Base-by-base conservation (phyloP, 2,888 invertebrate genomes). In the Zele albiditarsus region DNA sequence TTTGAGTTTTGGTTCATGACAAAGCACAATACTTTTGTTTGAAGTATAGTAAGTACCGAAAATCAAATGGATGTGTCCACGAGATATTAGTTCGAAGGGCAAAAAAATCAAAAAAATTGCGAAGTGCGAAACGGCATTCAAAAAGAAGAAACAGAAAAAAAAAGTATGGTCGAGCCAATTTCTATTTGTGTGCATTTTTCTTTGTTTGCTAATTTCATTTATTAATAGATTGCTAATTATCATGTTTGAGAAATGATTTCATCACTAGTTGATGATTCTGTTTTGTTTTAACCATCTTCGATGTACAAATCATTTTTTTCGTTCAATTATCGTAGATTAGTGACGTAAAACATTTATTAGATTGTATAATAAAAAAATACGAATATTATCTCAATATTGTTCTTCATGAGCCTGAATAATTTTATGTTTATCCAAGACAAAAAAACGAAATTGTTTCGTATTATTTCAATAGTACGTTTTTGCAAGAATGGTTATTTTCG, bases 121-220 rank as follows among this genome's bases (percentile, higher is more conserved):
- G 12, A 60, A 62, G 14, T 46, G 38, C 20, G 20, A 67, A 23
- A 68, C 57, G 60, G 23, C 25, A n/a, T 71, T 46, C 49, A 46
- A 14, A 12, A 8, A 12, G 38, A 38, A 38, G 8, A 31, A 38
- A 38, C 38, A 49, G 31, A 33, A 58, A 53, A 31, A 66, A 25
- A 58, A 53, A 14, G 4, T 27, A 27, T 71, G 38, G 27, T 33
- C 57, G 38, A 71, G 38, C 20, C 33, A 25, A 23, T 60, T 25
- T 71, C 60, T 25, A 23, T 72, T 65, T 69, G 72, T 72, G 67
- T 67, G 72, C 20, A 53, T 31, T 74, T 53, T 69, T 46, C 53
- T 69, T 38, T 73, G 58, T 77, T 74, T 76, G 75, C 75, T 78
- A 79, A 78, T 79, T 77, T 77, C 16, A 42, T 62, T 46, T 60